A percentile compares a stretch with the other conserved stretches of the same genome.
Conservation (phyloP, 2,888 invertebrate species). For the Thumatha senex region DNA sequence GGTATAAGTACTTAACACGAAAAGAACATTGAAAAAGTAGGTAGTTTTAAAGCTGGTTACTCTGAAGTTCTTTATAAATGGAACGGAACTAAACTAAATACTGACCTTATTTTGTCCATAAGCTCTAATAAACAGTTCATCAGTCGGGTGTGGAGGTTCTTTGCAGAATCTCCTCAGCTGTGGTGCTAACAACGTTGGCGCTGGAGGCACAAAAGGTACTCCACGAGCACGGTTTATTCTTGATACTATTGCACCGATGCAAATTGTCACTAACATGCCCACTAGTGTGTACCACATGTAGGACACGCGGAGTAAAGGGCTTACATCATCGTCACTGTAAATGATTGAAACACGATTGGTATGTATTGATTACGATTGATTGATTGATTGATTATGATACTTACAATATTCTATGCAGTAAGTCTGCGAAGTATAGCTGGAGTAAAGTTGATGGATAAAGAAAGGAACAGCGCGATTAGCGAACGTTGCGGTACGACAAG, state of each 20-base stretch:
- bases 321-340: conserved; percentile 80
- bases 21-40: too few relatives aligned
- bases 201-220: conserved; percentile 60
- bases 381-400: too few relatives aligned
- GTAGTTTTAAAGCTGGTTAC: too few relatives aligned
- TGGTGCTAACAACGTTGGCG: conserved; percentile 86
- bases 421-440: too few relatives aligned
- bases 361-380: too few relatives aligned
- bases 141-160: conserved; percentile 72
- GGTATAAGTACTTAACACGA: too few relatives aligned
- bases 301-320: conserved; percentile 87
- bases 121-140: conserved; percentile 68
- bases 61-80: too few relatives aligned
- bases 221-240: conserved; percentile 55
- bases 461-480: too few relatives aligned
- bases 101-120: conserved; percentile 65
- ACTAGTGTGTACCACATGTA: conserved; percentile 90
- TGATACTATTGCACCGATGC: conserved; percentile 58
- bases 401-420: too few relatives aligned
- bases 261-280: conserved; percentile 61
- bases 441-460: too few relatives aligned
- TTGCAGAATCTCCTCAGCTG: conserved; percentile 84
- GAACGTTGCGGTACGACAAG: too few relatives aligned
- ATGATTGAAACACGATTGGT: neutral
- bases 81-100: too few relatives aligned